Percentiles rank a stretch among this genome's conserved stretches.
Conservation (phyloP, 2,113 vertebrate species). For the Eubucco bourcierii region DNA sequence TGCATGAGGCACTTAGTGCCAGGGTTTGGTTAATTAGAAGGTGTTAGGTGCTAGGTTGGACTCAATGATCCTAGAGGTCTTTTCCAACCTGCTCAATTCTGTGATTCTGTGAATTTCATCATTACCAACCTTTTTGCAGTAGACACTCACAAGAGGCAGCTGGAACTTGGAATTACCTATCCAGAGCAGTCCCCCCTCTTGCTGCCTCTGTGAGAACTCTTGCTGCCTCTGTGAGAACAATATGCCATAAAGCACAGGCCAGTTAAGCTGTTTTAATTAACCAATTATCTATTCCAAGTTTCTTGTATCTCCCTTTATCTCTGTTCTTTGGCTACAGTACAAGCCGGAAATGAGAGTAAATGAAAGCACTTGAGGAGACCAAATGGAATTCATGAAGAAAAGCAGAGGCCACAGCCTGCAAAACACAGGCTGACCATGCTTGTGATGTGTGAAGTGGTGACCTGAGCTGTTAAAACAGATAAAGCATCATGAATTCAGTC, state of each 20-base stretch:
- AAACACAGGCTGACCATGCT: background rate
- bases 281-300: conserved; percentile 58
- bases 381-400: conserved; percentile 9
- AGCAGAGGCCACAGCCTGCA: background rate
- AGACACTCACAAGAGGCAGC: conserved; percentile 1
- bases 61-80: too few species aligned
- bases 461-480: background rate
- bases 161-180: conserved; percentile 45
- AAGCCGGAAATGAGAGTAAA: conserved; percentile 52
- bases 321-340: conserved; percentile 57
- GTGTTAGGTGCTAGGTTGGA: too few species aligned
- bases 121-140: background rate
- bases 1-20: too few species aligned
- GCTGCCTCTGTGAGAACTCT: conserved; percentile 18
- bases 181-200: conserved; percentile 34
- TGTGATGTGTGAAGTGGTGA: background rate
- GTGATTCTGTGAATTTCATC: background rate
- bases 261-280: conserved; percentile 63
- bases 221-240: conserved; percentile 41
- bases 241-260: conserved; percentile 41
- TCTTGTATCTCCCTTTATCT: conserved; percentile 29
- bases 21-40: too few species aligned
- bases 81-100: too few species aligned
- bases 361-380: conserved; percentile 46
- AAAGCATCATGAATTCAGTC: background rate